Evolutionary conservation across 30 jellyfish, hydroid and myxozoan genomes (phyloP).

Genomic region (Aurelia sp.): DNA sequence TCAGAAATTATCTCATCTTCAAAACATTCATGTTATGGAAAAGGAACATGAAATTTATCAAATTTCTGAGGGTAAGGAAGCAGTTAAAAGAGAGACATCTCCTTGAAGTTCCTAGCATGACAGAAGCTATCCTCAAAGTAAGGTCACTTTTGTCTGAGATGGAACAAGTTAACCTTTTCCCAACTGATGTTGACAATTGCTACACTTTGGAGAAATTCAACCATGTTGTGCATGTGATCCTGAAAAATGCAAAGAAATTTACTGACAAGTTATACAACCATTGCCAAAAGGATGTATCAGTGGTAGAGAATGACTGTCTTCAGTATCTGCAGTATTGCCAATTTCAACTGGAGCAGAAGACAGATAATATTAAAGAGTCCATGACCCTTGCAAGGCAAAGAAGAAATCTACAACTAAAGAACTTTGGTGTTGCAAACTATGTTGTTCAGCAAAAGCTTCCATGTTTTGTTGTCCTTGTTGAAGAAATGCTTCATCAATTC

Average conservation of each 20-base stretch:
- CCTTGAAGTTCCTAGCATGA: conserved; percentile 77
- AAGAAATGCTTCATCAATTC: conserved; percentile 53
- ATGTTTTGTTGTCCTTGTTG: conserved; percentile 35
- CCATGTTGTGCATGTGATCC: conserved; percentile 1
- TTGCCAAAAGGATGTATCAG: conserved; percentile 47
- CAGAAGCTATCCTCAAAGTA: conserved; percentile 46
- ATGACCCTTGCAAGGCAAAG: conserved; percentile 78
- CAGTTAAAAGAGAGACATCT: conserved; percentile 42
- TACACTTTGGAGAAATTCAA: conserved; percentile 47
- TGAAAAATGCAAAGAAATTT: conserved; percentile 42
- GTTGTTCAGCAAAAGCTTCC: conserved; percentile 49
- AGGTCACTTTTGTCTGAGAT: conserved; percentile 63
- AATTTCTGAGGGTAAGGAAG: conserved; percentile 48
- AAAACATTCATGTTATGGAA: conserved; percentile 74
- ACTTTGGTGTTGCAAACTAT: conserved; percentile 51
- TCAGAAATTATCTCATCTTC: conserved; percentile 47
- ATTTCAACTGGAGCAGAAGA: conserved; percentile 49
- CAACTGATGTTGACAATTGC: conserved; percentile 29
- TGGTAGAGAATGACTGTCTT: conserved; percentile 57
- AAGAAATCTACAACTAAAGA: conserved; percentile 52
- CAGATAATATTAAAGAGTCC: conserved; percentile 79
- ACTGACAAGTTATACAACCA: conserved; percentile 44
- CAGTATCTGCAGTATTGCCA: conserved; percentile 67
- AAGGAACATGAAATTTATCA: conserved; percentile 29
- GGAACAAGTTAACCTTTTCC: conserved; percentile 56